phyloP scores from a whole-genome alignment of 2,797 vertebrate genomes.

The Siniperca undulata region DNA sequence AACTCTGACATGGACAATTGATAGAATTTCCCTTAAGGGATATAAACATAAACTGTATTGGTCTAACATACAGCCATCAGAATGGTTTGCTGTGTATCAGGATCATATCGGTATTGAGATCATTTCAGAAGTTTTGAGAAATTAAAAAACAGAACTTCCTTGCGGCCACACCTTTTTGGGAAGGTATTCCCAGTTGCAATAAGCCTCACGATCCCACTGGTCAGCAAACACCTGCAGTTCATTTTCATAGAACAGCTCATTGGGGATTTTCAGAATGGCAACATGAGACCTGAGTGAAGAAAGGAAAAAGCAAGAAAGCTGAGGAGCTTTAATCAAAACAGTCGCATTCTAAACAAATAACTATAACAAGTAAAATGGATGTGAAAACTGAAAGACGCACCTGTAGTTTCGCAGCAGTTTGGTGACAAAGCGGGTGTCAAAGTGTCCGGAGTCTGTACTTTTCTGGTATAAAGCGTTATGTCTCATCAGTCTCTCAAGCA shows the following conservation, averaged over 20 bases:
- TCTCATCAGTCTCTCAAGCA: constrained; percentile 94
- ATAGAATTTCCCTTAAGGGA: not conserved
- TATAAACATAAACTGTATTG: not conserved
- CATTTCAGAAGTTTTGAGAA: not conserved
- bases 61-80: not conserved
- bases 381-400: constrained; percentile 68
- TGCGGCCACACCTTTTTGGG: constrained; percentile 82
- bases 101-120: not conserved
- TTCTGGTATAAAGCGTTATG: constrained; percentile 89
- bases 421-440: constrained; percentile 89
- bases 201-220: constrained; percentile 80
- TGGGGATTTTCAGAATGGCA: constrained; percentile 91
- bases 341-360: not conserved
- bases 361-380: not conserved
- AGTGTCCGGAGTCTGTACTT: constrained; percentile 67
- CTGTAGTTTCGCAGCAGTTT: constrained; percentile 96
- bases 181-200: constrained; percentile 90
- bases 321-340: constrained; percentile 24
- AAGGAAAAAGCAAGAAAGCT: not conserved
- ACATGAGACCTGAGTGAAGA: constrained; percentile 88
- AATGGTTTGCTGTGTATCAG: not conserved
- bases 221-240: constrained; percentile 88
- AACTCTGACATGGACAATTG: not conserved
- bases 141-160: not conserved
- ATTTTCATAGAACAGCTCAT: constrained; percentile 91